phyloP scores from a whole-genome alignment of 2,888 invertebrate species.

The Euplagia quadripunctaria region DNA sequence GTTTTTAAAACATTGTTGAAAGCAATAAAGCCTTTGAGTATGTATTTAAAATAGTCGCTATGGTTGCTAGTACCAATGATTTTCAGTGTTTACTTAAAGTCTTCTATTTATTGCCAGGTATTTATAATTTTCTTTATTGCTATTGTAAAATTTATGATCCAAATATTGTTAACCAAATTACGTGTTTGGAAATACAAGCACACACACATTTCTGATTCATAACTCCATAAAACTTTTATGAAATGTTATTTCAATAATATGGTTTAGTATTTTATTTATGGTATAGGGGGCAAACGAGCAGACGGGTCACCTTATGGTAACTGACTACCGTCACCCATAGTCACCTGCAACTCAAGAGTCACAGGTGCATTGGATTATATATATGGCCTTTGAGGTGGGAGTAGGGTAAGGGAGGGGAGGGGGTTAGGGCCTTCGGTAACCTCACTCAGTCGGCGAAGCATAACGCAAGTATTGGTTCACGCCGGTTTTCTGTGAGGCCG shows the following conservation, averaged over 20 bases:
- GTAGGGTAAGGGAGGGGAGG: too few species aligned
- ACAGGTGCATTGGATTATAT: too few species aligned
- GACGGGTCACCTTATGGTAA: too few species aligned
- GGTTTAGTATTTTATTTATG: background rate
- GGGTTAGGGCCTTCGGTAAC: too few species aligned
- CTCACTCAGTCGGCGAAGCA: too few species aligned
- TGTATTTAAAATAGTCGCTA: background rate
- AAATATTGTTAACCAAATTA: slow-evolving; percentile 38
- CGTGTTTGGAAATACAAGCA: slow-evolving; percentile 2
- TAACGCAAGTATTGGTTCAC: too few species aligned
- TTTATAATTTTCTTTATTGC: slow-evolving; percentile 26
- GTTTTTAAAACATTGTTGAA: background rate
- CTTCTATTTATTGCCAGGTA: slow-evolving; percentile 13
- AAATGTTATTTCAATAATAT: slow-evolving; percentile 17
- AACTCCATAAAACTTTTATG: background rate
- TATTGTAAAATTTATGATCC: slow-evolving; percentile 27
- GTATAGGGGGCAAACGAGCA: too few species aligned
- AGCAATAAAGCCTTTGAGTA: background rate
- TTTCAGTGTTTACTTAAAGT: slow-evolving; percentile 17
- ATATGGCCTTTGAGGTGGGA: too few species aligned
- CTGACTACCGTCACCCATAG: too few species aligned
- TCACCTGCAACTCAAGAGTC: too few species aligned
- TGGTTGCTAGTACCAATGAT: background rate
- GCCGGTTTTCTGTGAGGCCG: too few species aligned
- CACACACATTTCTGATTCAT: slow-evolving; percentile 34